Percentiles rank a stretch among this genome's conserved stretches.
Conservation (phyloP, 2,797 vertebrate species). For the Neopelma chrysocephalum region DNA sequence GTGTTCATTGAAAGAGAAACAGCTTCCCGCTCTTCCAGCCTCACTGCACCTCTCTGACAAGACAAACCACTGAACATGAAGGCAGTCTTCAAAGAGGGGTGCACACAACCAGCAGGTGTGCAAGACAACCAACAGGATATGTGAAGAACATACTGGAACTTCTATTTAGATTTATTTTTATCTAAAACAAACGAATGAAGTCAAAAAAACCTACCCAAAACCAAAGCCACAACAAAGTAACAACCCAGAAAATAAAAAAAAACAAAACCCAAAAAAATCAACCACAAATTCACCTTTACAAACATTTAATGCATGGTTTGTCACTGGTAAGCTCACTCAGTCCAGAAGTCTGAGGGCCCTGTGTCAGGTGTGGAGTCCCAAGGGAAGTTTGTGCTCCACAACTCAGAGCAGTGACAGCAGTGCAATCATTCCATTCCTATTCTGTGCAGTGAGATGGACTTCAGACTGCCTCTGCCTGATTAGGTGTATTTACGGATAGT, state of each 20-base stretch:
- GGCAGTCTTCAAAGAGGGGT: not conserved
- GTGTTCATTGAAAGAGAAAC: not conserved
- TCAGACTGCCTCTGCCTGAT: not conserved
- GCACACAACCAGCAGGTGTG: not conserved
- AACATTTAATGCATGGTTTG: not conserved
- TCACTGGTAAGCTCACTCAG: not conserved
- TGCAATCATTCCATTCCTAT: not conserved
- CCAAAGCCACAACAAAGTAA: not conserved
- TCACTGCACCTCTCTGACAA: not conserved
- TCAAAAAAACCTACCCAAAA: not conserved
- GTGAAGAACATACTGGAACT: not conserved
- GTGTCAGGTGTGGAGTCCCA: not conserved
- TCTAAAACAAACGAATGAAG: not conserved
- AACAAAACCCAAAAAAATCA: not conserved
- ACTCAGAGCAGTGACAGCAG: rapidly evolving
- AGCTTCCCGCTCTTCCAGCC: not conserved
- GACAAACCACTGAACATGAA: not conserved
- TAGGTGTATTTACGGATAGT: not conserved
- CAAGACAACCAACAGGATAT: not conserved
- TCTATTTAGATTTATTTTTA: not conserved
- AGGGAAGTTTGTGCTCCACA: not conserved
- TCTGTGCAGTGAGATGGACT: not conserved
- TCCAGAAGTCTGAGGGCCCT: rapidly evolving
- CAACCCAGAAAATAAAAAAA: not conserved
- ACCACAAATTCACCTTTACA: not conserved